Percentiles rank a stretch among this genome's conserved stretches.
These are phyloP conservation scores for Ceyx margarethae DNA, from an alignment of 2,113 vertebrate genomes.

Conservation along the genomic window DNA sequence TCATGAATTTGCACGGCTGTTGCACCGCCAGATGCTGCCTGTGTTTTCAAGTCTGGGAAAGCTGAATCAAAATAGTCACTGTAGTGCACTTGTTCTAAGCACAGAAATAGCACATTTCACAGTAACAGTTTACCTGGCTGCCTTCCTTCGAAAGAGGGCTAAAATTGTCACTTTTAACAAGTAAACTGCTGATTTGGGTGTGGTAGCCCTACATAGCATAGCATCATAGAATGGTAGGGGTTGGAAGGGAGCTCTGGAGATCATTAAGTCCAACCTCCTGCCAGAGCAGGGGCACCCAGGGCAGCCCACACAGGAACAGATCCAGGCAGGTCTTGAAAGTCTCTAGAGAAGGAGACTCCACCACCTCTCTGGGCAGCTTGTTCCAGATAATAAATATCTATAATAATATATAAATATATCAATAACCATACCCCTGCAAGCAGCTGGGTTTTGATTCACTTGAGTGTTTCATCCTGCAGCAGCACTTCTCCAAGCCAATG, in stretches of 20 bases:
- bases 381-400: no score
- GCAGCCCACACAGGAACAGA: no score
- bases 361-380: no score
- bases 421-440: neutral
- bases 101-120: neutral
- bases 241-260: no score
- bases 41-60: constrained; percentile 12
- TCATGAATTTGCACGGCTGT: constrained; percentile 22
- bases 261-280: no score
- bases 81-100: neutral
- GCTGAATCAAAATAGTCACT: neutral
- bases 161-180: neutral
- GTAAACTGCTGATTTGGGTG: neutral
- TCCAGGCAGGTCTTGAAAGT: no score
- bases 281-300: no score
- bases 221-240: no score
- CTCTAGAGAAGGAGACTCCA: no score
- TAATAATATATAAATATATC: no score
- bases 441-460: neutral
- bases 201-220: neutral
- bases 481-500: neutral
- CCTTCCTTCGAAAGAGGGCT: neutral
- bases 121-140: neutral
- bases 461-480: neutral
- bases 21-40: neutral